These are phyloP conservation scores for Tretioscincus oriximinensis DNA, from an alignment of 2,113 vertebrate genomes.

Conservation along the genomic window DNA sequence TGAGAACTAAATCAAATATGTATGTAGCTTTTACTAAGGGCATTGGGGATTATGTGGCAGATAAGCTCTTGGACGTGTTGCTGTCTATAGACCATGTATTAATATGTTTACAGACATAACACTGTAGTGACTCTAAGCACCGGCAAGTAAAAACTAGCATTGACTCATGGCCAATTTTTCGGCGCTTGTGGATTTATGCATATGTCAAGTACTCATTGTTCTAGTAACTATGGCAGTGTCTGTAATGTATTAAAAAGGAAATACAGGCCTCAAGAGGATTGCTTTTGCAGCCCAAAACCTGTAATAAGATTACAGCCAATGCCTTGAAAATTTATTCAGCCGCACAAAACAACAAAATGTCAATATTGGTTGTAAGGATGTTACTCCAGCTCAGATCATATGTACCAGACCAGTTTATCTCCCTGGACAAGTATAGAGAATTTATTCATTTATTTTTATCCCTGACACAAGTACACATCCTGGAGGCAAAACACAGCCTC, in stretches of 20 bases:
- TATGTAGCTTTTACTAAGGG: no score
- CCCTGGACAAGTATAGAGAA: not conserved
- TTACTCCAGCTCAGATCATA: slow-evolving; percentile 5
- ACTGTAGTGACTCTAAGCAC: not conserved
- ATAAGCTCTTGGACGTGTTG: not conserved
- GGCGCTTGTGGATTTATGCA: not conserved
- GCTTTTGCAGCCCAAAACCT: not conserved
- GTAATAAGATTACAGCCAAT: not conserved
- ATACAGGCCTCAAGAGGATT: not conserved
- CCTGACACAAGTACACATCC: not conserved
- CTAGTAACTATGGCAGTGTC: not conserved
- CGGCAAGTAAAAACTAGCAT: not conserved
- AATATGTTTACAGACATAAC: not conserved
- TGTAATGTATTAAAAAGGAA: not conserved
- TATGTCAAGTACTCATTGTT: not conserved
- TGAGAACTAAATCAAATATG: not conserved
- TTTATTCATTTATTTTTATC: not conserved
- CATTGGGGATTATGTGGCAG: not conserved
- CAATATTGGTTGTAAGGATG: not conserved
- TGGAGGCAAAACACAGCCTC: not conserved
- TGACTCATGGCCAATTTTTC: not conserved
- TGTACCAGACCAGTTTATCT: not conserved
- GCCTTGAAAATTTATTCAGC: not conserved
- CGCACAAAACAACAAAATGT: not conserved
- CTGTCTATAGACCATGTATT: not conserved